These are phyloP conservation scores for Rhingia rostrata DNA, from an alignment of 2,888 invertebrate species.

Conservation along the genomic window DNA sequence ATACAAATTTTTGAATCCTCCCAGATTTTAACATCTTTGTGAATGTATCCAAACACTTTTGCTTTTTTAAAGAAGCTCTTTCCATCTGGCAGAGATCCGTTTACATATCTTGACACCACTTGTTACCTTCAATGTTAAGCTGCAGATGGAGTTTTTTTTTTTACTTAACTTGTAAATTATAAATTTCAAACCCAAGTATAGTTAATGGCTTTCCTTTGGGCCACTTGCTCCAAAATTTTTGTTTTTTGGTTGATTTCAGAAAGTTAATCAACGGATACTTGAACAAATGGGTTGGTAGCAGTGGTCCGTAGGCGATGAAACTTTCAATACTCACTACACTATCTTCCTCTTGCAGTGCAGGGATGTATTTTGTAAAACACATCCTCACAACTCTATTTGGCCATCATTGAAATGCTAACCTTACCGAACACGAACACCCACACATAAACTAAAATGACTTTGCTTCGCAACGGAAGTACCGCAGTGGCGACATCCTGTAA, in stretches of 20 bases:
- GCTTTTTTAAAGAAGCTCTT: too few species aligned
- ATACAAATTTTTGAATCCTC: too few species aligned
- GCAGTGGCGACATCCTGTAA: constrained; percentile 13
- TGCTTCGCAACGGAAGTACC: background rate
- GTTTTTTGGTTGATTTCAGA: too few species aligned
- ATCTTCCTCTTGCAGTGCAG: background rate
- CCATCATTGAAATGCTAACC: background rate
- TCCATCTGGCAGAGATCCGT: background rate
- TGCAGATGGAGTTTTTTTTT: background rate
- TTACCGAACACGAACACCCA: background rate
- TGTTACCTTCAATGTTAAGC: background rate
- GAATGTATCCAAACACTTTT: too few species aligned
- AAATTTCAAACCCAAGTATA: too few species aligned
- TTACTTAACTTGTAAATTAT: too few species aligned
- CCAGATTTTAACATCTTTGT: too few species aligned
- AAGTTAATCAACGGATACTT: too few species aligned
- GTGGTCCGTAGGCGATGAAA: background rate
- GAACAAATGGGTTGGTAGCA: background rate
- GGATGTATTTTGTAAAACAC: constrained; percentile 11
- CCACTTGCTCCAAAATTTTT: too few species aligned
- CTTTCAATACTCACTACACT: background rate
- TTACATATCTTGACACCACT: constrained; percentile 1
- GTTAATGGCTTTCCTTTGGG: too few species aligned
- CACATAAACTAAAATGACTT: background rate
- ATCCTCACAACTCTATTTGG: background rate